Base-by-base conservation (phyloP, 23 tunicate genomes). In the Trididemnum miniatum region DNA sequence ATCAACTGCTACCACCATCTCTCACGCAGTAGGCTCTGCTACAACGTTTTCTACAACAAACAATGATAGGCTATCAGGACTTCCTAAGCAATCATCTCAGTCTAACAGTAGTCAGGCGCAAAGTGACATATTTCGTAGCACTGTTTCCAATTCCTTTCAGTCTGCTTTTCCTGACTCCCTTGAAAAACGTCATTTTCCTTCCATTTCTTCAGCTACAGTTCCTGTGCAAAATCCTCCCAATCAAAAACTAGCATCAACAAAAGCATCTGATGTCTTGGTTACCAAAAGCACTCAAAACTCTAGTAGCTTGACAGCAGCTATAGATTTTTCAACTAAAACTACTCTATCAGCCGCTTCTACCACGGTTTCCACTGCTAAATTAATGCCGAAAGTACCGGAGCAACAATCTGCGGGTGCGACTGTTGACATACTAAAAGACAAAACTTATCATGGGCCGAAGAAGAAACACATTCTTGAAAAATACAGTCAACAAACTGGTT, bases 381-480 rank as follows among this genome's bases (percentile, higher is more conserved):
- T n/a, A 15, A 9, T 15, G 15, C 15, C 54, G 54, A 44, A 44
- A 44, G 15, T 9, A 4, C 7, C 2, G 5, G 79, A 73, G 7
- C 79, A n/a, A 34, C 3, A 57, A 37, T 2, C 59, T 15, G 9
- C 29, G 3, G 3, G 67, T 5, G 54, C 12, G 27, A 77, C 66
- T 1, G 40, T 27, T 23, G 15, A 44, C 54, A 44, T 44, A 26
- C 32, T 86, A 18, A 66, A 79, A 32, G 90, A 86, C 36, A 78
- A 79, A 54, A 78, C 90, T 32, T 86, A 78, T 81, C 90, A 79
- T 36, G 90, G 90, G 24, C 90, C 90, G 30, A 86, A 86, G 40
- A 86, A 86, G 73, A 79, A 79, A 20, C 90, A 86, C 37, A 86
- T 86, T 57, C 69, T 86, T 50, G 84, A 86, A 67, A 86, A 79